phyloP scores from a whole-genome alignment of 2,797 vertebrate species.

The Alfaro cultratus region DNA sequence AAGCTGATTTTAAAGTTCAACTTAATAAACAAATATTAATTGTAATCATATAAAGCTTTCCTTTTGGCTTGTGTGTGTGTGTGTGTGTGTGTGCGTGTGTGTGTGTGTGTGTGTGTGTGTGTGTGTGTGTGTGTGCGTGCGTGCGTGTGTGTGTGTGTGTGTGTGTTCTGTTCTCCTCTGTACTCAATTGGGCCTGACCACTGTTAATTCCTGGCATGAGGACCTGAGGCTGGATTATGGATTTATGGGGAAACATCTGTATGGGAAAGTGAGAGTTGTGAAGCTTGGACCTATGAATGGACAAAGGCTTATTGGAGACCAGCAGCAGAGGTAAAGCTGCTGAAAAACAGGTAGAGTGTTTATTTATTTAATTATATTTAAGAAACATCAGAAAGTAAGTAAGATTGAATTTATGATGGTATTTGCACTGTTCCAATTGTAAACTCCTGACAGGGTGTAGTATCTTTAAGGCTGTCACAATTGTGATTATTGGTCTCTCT shows the following conservation, averaged over 20 bases:
- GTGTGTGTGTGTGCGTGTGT: neutral
- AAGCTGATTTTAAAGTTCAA: neutral
- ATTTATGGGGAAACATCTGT: slow-evolving; percentile 68
- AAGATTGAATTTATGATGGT: neutral
- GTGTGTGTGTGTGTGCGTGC: slow-evolving; percentile 1
- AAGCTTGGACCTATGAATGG: slow-evolving; percentile 22
- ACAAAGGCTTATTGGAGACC: slow-evolving; percentile 5
- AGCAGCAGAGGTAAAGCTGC: neutral
- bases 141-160: slow-evolving; percentile 6
- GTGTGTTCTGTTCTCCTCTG: slow-evolving; percentile 3
- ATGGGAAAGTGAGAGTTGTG: slow-evolving; percentile 45
- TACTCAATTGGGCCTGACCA: slow-evolving; percentile 44
- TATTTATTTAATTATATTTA: neutral
- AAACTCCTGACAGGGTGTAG: neutral
- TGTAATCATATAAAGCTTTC: neutral
- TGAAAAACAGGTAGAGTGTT: neutral
- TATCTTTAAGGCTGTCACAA: neutral
- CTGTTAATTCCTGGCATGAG: slow-evolving; percentile 75
- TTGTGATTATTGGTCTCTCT: neutral
- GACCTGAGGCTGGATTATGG: slow-evolving; percentile 64
- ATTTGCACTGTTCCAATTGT: neutral
- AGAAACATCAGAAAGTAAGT: neutral
- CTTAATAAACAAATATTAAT: neutral
- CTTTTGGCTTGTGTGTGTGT: slow-evolving; percentile 12
- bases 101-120: slow-evolving; percentile 4